Evolutionary conservation across 2,797 vertebrate species (phyloP).

Genomic region (Bradypodion pumilum): DNA sequence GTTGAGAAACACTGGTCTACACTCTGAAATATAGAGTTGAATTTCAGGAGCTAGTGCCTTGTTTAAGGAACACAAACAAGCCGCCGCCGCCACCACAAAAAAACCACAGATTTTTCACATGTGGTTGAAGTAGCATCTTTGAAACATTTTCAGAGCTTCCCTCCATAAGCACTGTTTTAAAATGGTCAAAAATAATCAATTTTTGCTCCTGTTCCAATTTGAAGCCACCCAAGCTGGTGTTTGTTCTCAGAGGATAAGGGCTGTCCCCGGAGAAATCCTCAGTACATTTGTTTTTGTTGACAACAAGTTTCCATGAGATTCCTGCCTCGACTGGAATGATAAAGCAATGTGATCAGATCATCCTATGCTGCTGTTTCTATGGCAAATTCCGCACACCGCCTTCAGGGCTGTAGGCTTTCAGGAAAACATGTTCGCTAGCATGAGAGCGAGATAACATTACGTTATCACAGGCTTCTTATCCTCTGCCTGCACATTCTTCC

Average conservation of each 20-base stretch:
- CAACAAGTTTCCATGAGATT: constrained; percentile 17
- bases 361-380: neutral
- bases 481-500: neutral
- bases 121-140: neutral
- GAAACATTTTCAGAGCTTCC: neutral
- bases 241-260: neutral
- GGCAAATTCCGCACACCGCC: constrained; percentile 35
- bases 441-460: constrained; percentile 10
- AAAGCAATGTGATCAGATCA: constrained; percentile 32
- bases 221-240: neutral
- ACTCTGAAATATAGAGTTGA: neutral
- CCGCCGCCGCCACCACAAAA: too few species aligned
- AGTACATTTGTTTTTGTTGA: neutral
- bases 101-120: neutral
- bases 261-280: neutral
- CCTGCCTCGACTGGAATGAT: constrained; percentile 27
- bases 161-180: neutral
- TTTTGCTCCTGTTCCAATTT: neutral
- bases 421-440: constrained; percentile 19
- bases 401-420: constrained; percentile 17
- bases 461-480: constrained; percentile 2
- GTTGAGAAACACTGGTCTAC: too few species aligned
- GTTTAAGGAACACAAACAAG: constrained; percentile 21
- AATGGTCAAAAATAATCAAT: neutral
- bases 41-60: neutral